Base-by-base conservation (phyloP, 2,113 vertebrate genomes). In the Edolisoma coerulescens region DNA sequence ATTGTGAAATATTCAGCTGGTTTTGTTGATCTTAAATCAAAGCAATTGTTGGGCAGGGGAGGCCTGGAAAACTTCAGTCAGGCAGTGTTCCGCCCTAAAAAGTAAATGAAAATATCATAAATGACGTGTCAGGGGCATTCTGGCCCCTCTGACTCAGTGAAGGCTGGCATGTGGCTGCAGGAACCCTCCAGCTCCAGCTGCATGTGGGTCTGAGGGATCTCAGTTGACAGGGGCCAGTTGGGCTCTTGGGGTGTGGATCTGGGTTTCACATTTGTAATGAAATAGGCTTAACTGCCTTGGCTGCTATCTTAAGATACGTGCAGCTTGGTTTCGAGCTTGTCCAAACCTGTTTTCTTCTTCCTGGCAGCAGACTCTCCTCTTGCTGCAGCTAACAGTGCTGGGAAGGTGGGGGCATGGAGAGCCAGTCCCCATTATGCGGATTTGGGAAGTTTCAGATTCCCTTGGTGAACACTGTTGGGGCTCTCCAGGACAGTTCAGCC, bases 171-270 rank as follows among this genome's bases (percentile, higher is more conserved):
- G 33, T 22, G 61, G 33, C 61, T 8, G 2, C 6, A 2, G 32
- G 81, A 42, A 2, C 32, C 18, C n/a, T 68, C 9, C 0, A 17
- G 2, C 41, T 52, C 60, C n/a, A 56, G 41, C 53, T 3, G 0
- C 6, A 3, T 0, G 0, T 0, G 5, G 8, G 7, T 50, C 15
- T 0, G 1, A 39, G 32, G 9, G 16, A n/a, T 42, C 44, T 57
- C 0, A 0, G 49, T 3, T 9, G 16, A 6, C 0, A 0, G 77
- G 45, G 65, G 22, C 64, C 0, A 0, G 11, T 24, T 49, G 44
- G 45, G 15, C 35, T 94, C 27, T 71, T 1, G 0, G 87, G 44
- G 53, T 0, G 18, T 69, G 61, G 28, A 52, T 65, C 45, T 32
- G 44, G 19, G 32, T 87, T 95, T 94, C 74, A 42, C 0, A 0